Percentiles rank a stretch among this genome's conserved stretches.
These are phyloP conservation scores for Chelonia mydas DNA, from an alignment of 2,797 vertebrate species.

Conservation along the genomic window DNA sequence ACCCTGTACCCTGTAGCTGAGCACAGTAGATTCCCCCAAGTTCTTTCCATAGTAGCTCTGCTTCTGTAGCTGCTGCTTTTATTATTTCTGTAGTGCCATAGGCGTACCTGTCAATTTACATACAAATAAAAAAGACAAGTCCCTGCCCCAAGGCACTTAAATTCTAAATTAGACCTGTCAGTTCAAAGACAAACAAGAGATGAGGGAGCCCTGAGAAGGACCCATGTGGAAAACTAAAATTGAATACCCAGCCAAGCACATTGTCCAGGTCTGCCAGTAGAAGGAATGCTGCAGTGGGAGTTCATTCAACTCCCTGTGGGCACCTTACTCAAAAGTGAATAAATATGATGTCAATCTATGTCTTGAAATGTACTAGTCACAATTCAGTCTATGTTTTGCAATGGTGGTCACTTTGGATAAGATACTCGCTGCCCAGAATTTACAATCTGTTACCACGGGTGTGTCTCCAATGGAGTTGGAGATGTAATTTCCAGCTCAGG, in stretches of 20 bases:
- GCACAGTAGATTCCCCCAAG: not conserved
- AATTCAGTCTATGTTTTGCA: not conserved
- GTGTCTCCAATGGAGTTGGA: not conserved
- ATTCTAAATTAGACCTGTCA: rapidly evolving
- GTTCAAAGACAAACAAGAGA: not conserved
- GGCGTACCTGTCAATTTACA: not conserved
- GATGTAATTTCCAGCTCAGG: not conserved
- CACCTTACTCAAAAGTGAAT: not conserved
- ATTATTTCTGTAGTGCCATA: not conserved
- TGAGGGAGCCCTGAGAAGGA: not conserved
- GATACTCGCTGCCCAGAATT: too few relatives aligned
- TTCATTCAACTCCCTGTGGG: not conserved
- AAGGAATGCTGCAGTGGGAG: not conserved
- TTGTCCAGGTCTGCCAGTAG: not conserved
- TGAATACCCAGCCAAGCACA: not conserved
- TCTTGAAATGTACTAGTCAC: not conserved
- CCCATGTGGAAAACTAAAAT: not conserved
- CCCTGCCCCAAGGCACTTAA: not conserved
- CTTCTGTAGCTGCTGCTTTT: not conserved
- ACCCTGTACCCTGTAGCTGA: not conserved
- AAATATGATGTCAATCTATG: not conserved
- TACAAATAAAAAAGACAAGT: not conserved
- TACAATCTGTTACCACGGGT: not conserved
- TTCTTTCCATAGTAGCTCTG: not conserved
- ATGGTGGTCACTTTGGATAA: not conserved